Conservation (phyloP, 2,888 invertebrate species). For the Acleris literana region DNA sequence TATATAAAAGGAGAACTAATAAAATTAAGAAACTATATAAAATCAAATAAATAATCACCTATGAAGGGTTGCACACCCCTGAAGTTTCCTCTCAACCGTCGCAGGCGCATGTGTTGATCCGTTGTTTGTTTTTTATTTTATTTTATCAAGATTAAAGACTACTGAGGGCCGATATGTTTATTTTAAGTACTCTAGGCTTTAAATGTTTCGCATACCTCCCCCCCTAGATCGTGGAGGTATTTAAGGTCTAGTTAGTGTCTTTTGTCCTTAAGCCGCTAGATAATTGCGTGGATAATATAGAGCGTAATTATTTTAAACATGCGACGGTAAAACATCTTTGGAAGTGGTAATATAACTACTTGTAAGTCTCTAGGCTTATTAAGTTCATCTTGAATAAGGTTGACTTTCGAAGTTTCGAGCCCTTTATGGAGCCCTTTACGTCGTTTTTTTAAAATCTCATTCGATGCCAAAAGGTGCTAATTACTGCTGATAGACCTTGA, state of each 20-base stretch:
- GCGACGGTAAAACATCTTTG: background rate
- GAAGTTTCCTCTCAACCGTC: constrained; percentile 58
- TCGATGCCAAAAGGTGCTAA: no score
- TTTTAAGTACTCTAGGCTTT: constrained; percentile 16
- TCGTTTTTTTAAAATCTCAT: no score
- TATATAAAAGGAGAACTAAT: no score
- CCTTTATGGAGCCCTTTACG: no score
- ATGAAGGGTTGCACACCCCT: constrained; percentile 52
- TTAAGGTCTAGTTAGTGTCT: constrained; percentile 15
- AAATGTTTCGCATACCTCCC: constrained; percentile 17
- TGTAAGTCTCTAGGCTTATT: no score
- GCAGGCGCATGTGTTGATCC: constrained; percentile 54
- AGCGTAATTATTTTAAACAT: background rate
- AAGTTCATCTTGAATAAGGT: no score
- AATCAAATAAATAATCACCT: no score
- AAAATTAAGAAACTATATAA: no score
- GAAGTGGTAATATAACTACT: no score
- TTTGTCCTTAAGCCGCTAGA: constrained; percentile 16
- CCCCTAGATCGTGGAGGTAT: constrained; percentile 24
- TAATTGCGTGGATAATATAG: constrained; percentile 3
- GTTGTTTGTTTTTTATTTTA: constrained; percentile 53
- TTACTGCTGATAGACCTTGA: no score
- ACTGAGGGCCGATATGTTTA: constrained; percentile 17
- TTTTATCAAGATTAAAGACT: constrained; percentile 54
- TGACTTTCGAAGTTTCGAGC: no score